Evolutionary conservation across 1,140 invertebrate species (phyloP).

Genomic region (Hormaphis cornu): DNA sequence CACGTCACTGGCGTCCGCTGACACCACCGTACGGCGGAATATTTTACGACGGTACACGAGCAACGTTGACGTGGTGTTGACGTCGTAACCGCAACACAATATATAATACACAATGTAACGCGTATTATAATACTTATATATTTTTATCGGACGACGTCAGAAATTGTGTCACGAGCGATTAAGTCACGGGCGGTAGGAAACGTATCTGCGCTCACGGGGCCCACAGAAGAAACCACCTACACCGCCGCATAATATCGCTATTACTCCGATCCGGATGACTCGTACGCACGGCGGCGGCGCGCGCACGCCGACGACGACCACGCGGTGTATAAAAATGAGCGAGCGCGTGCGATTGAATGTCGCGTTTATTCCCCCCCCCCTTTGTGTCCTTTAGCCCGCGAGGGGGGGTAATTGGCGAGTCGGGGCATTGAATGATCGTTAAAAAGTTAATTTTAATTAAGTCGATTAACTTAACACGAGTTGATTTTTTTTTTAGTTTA

Average conservation of each 20-base stretch:
- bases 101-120: no score
- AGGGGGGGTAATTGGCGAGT: background rate
- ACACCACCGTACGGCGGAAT: no score
- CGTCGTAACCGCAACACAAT: no score
- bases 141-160: background rate
- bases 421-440: background rate
- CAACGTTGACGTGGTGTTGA: no score
- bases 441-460: no score
- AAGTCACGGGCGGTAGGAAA: background rate
- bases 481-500: no score
- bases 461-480: no score
- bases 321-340: background rate
- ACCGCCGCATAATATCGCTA: background rate
- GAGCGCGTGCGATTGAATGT: constrained; percentile 13
- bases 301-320: background rate
- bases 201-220: background rate
- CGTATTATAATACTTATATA: no score
- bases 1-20: no score
- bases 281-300: background rate
- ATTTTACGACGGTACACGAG: no score
- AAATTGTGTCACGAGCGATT: background rate
- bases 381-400: constrained; percentile 4
- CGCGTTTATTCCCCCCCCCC: constrained; percentile 17
- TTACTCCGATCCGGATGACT: constrained; percentile 15
- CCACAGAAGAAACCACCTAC: constrained; percentile 14